Conservation (phyloP, 2,888 invertebrate species). For the Chloroclysta siterata region DNA sequence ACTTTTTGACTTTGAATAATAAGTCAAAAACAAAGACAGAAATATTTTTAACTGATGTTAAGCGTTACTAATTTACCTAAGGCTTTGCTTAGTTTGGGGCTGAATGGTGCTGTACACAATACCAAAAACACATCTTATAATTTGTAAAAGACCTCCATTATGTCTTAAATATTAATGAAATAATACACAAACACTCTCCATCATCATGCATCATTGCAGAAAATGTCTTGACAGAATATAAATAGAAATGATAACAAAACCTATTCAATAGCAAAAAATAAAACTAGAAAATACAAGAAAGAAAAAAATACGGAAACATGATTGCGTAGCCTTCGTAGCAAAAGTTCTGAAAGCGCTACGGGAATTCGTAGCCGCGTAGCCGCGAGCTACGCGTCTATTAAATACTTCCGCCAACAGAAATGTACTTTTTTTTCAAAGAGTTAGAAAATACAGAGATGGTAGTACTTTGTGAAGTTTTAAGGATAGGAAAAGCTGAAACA, state of each 20-base stretch:
- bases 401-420: slow-evolving; percentile 33
- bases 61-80: too few species aligned
- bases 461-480: not conserved
- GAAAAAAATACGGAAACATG: slow-evolving; percentile 5
- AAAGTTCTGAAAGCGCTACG: slow-evolving; percentile 38
- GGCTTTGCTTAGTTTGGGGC: too few species aligned
- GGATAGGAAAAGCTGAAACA: too few species aligned
- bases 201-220: not conserved
- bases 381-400: slow-evolving; percentile 46
- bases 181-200: too few species aligned
- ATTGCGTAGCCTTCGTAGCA: slow-evolving; percentile 38
- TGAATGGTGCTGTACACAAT: too few species aligned
- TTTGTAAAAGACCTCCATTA: too few species aligned
- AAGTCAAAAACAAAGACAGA: too few species aligned
- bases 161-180: too few species aligned
- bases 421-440: slow-evolving; percentile 18
- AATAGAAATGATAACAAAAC: not conserved
- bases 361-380: slow-evolving; percentile 46
- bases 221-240: not conserved
- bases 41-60: too few species aligned
- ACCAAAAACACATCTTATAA: too few species aligned
- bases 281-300: slow-evolving; percentile 4
- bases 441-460: not conserved
- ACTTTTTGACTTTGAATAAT: too few species aligned
- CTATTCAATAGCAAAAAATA: slow-evolving; percentile 1